Evolutionary conservation across 2,113 vertebrate species (phyloP).

Genomic region (Nasalis larvatus): DNA sequence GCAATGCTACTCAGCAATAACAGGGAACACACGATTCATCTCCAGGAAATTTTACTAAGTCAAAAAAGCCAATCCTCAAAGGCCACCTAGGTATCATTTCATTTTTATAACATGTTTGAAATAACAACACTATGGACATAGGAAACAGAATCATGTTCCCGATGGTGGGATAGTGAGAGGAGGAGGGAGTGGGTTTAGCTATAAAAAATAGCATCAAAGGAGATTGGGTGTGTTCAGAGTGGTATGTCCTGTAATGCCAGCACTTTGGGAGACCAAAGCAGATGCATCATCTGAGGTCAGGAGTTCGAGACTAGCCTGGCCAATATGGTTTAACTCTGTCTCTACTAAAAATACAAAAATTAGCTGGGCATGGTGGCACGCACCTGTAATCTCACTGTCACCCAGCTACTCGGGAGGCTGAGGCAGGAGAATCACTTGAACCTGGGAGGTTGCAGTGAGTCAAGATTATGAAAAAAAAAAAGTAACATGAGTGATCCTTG

Average conservation of each 20-base stretch:
- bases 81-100: neutral
- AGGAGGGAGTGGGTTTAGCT: neutral
- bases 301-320: too few relatives aligned
- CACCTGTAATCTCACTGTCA: too few relatives aligned
- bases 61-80: neutral
- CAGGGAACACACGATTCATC: neutral
- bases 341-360: too few relatives aligned
- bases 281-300: too few relatives aligned
- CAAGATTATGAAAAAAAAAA: too few relatives aligned
- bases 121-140: neutral
- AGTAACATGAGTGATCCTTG: neutral
- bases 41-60: neutral
- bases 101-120: neutral
- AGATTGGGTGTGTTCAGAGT: too few relatives aligned
- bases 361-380: rapidly evolving
- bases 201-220: neutral
- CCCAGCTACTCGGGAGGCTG: too few relatives aligned
- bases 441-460: too few relatives aligned
- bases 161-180: neutral
- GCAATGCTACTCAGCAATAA: neutral
- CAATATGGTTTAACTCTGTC: too few relatives aligned
- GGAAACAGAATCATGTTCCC: neutral
- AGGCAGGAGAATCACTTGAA: too few relatives aligned
- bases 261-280: too few relatives aligned
- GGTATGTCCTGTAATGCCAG: too few relatives aligned